These are phyloP conservation scores for Anolis apletophallus DNA, from an alignment of 2,797 vertebrate species.

Conservation along the genomic window DNA sequence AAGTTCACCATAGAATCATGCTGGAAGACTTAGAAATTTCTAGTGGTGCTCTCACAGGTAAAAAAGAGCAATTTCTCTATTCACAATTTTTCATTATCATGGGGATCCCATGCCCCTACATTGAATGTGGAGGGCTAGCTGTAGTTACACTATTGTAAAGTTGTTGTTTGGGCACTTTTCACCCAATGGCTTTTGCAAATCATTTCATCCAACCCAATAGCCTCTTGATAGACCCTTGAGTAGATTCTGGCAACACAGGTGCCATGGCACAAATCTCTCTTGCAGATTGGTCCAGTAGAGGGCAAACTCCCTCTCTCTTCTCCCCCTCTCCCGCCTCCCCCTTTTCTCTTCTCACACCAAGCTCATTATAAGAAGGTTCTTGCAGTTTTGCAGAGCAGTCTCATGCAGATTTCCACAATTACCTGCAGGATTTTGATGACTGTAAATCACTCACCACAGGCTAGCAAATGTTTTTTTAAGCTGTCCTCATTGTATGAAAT, in stretches of 20 bases:
- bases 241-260: background rate
- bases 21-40: too few species aligned
- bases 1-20: too few species aligned
- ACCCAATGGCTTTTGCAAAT: background rate
- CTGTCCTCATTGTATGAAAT: conserved; percentile 64
- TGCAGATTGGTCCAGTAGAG: conserved; percentile 73
- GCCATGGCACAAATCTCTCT: conserved; percentile 49
- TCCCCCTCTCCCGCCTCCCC: background rate
- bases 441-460: conserved; percentile 72
- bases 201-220: background rate
- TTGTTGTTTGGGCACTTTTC: background rate
- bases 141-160: background rate
- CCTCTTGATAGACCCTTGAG: conserved; percentile 11
- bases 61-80: too few species aligned
- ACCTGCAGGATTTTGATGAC: conserved; percentile 75
- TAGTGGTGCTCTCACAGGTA: too few species aligned
- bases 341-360: background rate
- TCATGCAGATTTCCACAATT: conserved; percentile 72
- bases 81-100: too few species aligned
- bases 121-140: too few species aligned
- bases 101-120: too few species aligned
- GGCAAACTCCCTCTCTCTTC: conserved; percentile 51
- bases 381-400: conserved; percentile 53
- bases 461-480: conserved; percentile 69
- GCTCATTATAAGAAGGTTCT: conserved; percentile 63